A percentile compares a stretch with the other conserved stretches of the same genome.
Evolutionary conservation across 2,888 invertebrate genomes (phyloP).

Genomic region (Rhimphoctona megacephalus): DNA sequence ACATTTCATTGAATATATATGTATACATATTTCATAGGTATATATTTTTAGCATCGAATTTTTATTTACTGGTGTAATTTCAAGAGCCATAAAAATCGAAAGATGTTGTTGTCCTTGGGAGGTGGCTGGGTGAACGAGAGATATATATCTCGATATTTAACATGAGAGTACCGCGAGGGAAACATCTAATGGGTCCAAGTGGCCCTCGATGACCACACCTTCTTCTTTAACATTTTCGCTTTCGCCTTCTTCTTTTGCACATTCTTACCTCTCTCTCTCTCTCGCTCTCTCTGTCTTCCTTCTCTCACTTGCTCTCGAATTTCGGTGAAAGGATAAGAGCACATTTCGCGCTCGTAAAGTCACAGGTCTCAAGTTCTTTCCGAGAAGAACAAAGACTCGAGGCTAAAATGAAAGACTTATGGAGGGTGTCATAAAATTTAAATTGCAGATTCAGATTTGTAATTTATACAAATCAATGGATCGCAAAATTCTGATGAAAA

Average conservation of each 20-base stretch:
- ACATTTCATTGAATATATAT: background rate
- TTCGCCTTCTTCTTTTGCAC: conserved; percentile 29
- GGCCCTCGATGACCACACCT: conserved; percentile 61
- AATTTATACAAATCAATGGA: background rate
- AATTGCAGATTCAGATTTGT: background rate
- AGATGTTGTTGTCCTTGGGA: conserved; percentile 45
- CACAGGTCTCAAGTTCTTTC: conserved; percentile 46
- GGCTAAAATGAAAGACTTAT: background rate
- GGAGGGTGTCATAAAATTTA: background rate
- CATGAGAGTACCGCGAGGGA: conserved; percentile 31
- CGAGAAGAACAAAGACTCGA: conserved; percentile 51
- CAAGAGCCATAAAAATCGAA: conserved; percentile 29
- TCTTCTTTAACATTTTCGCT: conserved; percentile 38
- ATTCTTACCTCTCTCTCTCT: conserved; percentile 8
- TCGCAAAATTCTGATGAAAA: background rate
- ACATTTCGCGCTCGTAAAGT: conserved; percentile 43
- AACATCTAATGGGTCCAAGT: conserved; percentile 52
- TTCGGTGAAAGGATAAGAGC: conserved; percentile 65
- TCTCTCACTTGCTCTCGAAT: conserved; percentile 30
- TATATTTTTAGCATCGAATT: background rate
- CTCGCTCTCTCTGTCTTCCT: background rate
- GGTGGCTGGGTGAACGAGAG: conserved; percentile 30
- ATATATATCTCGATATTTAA: conserved; percentile 47
- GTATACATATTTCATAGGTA: background rate
- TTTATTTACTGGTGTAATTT: conserved; percentile 33